Conservation (phyloP, 2,888 invertebrate genomes). For the Eulithis testata region DNA sequence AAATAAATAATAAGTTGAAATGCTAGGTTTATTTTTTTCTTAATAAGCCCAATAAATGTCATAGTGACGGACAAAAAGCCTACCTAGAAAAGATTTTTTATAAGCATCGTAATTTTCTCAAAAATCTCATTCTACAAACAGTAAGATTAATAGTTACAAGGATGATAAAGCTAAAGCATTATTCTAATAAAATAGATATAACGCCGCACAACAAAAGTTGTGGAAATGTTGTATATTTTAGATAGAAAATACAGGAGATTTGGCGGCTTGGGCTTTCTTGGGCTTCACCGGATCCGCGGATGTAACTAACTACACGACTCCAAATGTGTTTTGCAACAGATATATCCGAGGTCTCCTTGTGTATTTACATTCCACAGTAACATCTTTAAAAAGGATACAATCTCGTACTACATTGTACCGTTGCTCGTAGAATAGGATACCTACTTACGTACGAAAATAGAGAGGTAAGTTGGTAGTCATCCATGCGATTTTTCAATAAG, state of each 20-base stretch:
- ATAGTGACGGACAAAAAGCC: no score
- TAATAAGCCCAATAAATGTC: no score
- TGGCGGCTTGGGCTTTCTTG: conserved; percentile 61
- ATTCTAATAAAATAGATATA: conserved; percentile 15
- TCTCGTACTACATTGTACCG: neutral
- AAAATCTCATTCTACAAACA: no score
- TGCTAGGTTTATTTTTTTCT: no score
- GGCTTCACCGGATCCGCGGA: conserved; percentile 60
- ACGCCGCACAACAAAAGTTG: conserved; percentile 31
- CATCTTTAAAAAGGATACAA: conserved; percentile 47
- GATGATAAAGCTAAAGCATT: conserved; percentile 4
- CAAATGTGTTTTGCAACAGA: conserved; percentile 70
- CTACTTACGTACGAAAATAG: neutral
- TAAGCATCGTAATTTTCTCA: no score
- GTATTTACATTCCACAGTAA: conserved; percentile 47
- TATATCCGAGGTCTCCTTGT: conserved; percentile 62
- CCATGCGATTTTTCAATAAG: conserved; percentile 75
- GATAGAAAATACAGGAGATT: conserved; percentile 63
- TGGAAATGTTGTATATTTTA: conserved; percentile 55
- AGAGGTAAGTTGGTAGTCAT: conserved; percentile 40
- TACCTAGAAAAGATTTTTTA: no score
- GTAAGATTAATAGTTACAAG: conserved; percentile 1
- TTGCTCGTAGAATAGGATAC: neutral
- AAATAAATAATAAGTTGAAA: no score
- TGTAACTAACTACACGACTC: conserved; percentile 72